These are phyloP conservation scores for Seriola dumerili DNA, from an alignment of 2,113 vertebrate species.

Conservation along the genomic window DNA sequence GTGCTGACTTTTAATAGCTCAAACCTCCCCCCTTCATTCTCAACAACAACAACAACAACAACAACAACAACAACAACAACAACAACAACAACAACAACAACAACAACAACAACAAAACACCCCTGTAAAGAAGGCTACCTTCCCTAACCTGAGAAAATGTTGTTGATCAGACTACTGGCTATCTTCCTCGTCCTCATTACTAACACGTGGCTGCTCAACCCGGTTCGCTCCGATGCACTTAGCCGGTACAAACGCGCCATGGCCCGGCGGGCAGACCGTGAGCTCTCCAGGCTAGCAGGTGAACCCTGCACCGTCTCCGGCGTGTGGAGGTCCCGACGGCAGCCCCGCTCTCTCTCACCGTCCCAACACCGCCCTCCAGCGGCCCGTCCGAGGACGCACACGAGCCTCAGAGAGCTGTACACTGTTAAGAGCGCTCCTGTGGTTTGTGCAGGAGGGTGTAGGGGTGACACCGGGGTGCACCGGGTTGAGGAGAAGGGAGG, in stretches of 20 bases:
- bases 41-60: slow-evolving; percentile 2
- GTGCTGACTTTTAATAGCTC: not conserved
- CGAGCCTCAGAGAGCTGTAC: slow-evolving; percentile 55
- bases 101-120: not conserved
- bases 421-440: slow-evolving; percentile 44
- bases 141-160: slow-evolving; percentile 73
- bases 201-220: slow-evolving; percentile 80
- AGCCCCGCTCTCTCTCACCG: slow-evolving; percentile 67
- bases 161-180: slow-evolving; percentile 80
- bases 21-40: not conserved
- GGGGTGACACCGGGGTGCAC: slow-evolving; percentile 51
- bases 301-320: slow-evolving; percentile 87
- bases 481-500: slow-evolving; percentile 31
- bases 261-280: slow-evolving; percentile 74
- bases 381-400: slow-evolving; percentile 77
- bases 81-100: not conserved
- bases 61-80: slow-evolving; percentile 1
- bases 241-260: slow-evolving; percentile 77
- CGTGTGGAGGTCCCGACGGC: slow-evolving; percentile 68
- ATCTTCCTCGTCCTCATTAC: slow-evolving; percentile 83
- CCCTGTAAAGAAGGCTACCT: not conserved
- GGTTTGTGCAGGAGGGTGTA: slow-evolving; percentile 68
- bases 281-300: slow-evolving; percentile 72
- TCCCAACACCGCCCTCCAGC: slow-evolving; percentile 85
- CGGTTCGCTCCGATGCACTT: slow-evolving; percentile 73